Percentiles rank a stretch among this genome's conserved stretches.
Conservation (phyloP, 2,888 invertebrate genomes). For the Melanotus villosus region DNA sequence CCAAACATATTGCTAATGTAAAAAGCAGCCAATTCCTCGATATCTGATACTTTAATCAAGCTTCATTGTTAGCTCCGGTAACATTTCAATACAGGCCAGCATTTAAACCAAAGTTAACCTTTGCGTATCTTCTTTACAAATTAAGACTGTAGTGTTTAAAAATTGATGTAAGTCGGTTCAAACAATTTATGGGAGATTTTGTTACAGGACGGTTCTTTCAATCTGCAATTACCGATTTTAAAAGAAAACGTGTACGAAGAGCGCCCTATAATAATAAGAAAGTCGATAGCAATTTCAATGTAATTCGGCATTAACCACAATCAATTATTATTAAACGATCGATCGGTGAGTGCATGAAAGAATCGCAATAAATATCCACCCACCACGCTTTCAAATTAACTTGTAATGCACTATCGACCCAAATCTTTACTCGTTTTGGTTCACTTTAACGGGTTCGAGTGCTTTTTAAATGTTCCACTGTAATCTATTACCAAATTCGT, state of each 20-base stretch:
- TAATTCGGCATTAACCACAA: slow-evolving; percentile 21
- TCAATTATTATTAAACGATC: slow-evolving; percentile 26
- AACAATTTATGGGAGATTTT: too few species aligned
- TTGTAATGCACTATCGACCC: slow-evolving; percentile 31
- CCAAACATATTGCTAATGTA: too few species aligned
- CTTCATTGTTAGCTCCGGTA: too few species aligned
- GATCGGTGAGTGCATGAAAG: not conserved
- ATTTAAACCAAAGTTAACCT: too few species aligned
- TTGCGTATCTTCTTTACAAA: too few species aligned
- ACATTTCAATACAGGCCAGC: too few species aligned
- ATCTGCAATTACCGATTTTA: slow-evolving; percentile 20
- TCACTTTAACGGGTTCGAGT: not conserved
- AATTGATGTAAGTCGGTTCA: too few species aligned
- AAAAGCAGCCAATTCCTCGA: too few species aligned
- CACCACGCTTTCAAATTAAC: slow-evolving; percentile 40
- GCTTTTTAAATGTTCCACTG: slow-evolving; percentile 33
- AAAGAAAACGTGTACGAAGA: slow-evolving; percentile 6
- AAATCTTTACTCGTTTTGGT: slow-evolving; percentile 7
- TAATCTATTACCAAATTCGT: slow-evolving; percentile 54
- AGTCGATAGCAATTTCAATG: not conserved
- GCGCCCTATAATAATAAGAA: slow-evolving; percentile 27
- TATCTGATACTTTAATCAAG: too few species aligned
- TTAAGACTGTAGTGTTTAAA: too few species aligned
- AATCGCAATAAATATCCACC: slow-evolving; percentile 45
- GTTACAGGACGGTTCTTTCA: too few species aligned